These are phyloP conservation scores for Heterotis niloticus DNA, from an alignment of 2,113 vertebrate genomes.

Conservation along the genomic window DNA sequence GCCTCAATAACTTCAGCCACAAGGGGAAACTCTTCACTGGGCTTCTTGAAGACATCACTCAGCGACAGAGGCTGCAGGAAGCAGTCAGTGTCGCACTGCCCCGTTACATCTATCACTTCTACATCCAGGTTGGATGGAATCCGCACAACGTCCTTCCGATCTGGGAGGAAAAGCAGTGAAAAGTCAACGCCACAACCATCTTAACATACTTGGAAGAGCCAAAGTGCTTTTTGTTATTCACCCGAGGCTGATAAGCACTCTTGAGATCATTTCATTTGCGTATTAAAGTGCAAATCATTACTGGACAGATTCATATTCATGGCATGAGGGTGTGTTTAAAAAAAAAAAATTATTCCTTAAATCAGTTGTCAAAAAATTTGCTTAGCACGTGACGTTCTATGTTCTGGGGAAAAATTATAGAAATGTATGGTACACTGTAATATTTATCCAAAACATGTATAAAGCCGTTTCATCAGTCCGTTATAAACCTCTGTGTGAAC, in stretches of 20 bases:
- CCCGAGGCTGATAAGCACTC: not conserved
- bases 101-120: slow-evolving; percentile 78
- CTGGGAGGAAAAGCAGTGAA: slow-evolving; percentile 52
- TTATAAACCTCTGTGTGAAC: no score
- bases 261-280: not conserved
- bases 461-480: no score
- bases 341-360: no score
- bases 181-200: not conserved
- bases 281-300: not conserved
- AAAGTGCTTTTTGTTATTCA: not conserved
- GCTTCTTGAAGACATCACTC: slow-evolving; percentile 67
- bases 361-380: no score
- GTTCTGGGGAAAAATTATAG: no score
- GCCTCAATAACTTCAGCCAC: slow-evolving; percentile 70
- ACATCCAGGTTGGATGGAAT: slow-evolving; percentile 77
- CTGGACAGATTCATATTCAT: not conserved
- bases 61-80: slow-evolving; percentile 71
- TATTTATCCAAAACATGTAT: no score
- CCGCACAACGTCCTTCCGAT: slow-evolving; percentile 64
- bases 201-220: not conserved
- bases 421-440: no score
- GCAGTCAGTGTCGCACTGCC: slow-evolving; percentile 57
- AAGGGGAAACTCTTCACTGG: slow-evolving; percentile 68
- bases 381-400: no score
- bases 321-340: not conserved